These are phyloP conservation scores for Odobenus rosmarus DNA, from an alignment of 2,113 vertebrate species.

Conservation along the genomic window DNA sequence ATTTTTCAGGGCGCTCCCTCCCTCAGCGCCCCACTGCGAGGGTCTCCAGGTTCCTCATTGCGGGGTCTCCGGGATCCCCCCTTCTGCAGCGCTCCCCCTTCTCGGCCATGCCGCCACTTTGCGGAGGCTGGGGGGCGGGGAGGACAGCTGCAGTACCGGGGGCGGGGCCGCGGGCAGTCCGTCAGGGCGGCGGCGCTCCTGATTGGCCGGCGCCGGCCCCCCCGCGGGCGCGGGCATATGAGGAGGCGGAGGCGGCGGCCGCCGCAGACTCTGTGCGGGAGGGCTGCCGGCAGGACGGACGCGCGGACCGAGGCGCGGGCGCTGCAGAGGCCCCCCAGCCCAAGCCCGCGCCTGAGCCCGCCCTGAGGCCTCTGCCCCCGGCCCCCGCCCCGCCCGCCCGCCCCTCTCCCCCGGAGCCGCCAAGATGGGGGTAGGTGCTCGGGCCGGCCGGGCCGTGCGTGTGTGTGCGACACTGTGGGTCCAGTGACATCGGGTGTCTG, in stretches of 20 bases:
- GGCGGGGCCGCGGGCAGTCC: slow-evolving; percentile 65
- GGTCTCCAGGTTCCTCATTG: background rate
- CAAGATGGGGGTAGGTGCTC: slow-evolving; percentile 83
- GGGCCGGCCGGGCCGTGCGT: background rate
- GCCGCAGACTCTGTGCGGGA: slow-evolving; percentile 72
- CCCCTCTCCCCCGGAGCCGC: slow-evolving; percentile 60
- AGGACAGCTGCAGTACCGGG: slow-evolving; percentile 82
- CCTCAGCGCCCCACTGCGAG: background rate
- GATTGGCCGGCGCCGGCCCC: slow-evolving; percentile 76
- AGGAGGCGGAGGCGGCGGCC: slow-evolving; percentile 72
- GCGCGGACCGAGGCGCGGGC: slow-evolving; percentile 57
- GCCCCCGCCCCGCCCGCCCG: background rate
- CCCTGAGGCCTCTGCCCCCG: slow-evolving; percentile 50
- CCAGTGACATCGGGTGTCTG: background rate
- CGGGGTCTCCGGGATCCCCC: slow-evolving; percentile 49
- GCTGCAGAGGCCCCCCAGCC: slow-evolving; percentile 68
- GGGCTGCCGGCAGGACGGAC: slow-evolving; percentile 61
- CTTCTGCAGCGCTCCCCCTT: background rate
- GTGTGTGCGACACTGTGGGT: slow-evolving; percentile 36
- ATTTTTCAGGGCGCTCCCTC: background rate
- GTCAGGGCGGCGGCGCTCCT: background rate
- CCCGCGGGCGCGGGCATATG: slow-evolving; percentile 75
- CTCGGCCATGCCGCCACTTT: slow-evolving; percentile 22
- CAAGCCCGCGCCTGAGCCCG: slow-evolving; percentile 63
- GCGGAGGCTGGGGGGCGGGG: slow-evolving; percentile 60